Evolutionary conservation across 2,797 vertebrate species (phyloP).

Genomic region (Iguana delicatissima): DNA sequence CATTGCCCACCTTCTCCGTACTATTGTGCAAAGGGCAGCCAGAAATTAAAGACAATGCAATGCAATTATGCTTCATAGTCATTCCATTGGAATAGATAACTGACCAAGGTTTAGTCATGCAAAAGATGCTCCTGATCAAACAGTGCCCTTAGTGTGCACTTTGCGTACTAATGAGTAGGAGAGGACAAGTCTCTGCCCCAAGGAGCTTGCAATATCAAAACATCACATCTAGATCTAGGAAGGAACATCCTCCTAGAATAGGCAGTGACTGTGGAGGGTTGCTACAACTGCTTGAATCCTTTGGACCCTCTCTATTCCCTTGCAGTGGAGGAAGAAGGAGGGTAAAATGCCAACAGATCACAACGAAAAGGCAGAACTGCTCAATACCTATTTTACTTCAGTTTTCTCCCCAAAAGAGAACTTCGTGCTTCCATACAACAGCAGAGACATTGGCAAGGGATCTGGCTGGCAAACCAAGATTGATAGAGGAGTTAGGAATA

Average conservation of each 20-base stretch:
- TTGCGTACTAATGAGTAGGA: neutral
- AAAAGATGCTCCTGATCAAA: neutral
- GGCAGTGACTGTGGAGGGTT: neutral
- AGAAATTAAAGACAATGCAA: neutral
- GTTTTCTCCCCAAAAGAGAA: too few species aligned
- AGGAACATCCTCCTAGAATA: neutral
- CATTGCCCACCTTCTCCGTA: neutral
- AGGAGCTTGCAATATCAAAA: neutral
- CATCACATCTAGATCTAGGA: neutral
- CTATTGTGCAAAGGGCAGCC: accelerated
- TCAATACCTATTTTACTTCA: too few species aligned
- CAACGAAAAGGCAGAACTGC: too few species aligned
- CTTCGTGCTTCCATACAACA: too few species aligned
- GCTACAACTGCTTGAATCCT: neutral
- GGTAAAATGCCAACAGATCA: too few species aligned
- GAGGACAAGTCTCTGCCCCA: neutral
- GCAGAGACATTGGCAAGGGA: too few species aligned
- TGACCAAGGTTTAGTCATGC: neutral
- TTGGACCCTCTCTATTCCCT: neutral
- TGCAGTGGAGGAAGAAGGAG: too few species aligned
- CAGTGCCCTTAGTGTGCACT: neutral
- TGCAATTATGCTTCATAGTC: neutral
- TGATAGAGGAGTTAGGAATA: too few species aligned
- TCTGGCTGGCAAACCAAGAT: too few species aligned
- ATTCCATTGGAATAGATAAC: neutral